Conservation (phyloP, 92 coral and sea anemone species). For the Diadumene lineata region DNA sequence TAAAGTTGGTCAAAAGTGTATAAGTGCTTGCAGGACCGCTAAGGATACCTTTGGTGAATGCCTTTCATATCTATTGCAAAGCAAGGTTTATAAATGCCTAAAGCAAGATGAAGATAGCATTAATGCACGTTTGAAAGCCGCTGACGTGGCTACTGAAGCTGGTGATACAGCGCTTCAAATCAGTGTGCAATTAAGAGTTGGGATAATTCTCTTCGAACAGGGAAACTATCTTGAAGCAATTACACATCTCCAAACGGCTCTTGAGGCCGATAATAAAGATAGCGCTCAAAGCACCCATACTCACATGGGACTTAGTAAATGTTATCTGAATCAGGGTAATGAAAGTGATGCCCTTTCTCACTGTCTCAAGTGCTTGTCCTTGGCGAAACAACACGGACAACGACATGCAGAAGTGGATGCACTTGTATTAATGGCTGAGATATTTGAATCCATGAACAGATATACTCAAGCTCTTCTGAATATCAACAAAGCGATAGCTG, state of each 20-base stretch:
- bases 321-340: background rate
- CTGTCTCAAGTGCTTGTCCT: background rate
- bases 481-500: slow-evolving; percentile 5
- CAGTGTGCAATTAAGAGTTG: background rate
- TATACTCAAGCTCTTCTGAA: background rate
- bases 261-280: background rate
- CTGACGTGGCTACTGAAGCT: background rate
- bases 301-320: background rate
- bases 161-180: background rate
- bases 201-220: background rate
- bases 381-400: background rate
- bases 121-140: background rate
- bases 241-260: background rate
- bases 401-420: slow-evolving; percentile 14
- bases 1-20: background rate
- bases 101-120: slow-evolving; percentile 4
- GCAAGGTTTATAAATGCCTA: background rate
- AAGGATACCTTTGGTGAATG: slow-evolving; percentile 3
- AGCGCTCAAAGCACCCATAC: background rate
- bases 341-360: background rate
- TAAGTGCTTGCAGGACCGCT: background rate
- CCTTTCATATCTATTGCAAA: background rate
- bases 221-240: background rate
- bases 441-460: background rate
- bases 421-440: background rate